A percentile compares a stretch with the other conserved stretches of the same genome.
These are phyloP conservation scores for Lamprotornis superbus DNA, from an alignment of 2,113 vertebrate species.

Conservation along the genomic window DNA sequence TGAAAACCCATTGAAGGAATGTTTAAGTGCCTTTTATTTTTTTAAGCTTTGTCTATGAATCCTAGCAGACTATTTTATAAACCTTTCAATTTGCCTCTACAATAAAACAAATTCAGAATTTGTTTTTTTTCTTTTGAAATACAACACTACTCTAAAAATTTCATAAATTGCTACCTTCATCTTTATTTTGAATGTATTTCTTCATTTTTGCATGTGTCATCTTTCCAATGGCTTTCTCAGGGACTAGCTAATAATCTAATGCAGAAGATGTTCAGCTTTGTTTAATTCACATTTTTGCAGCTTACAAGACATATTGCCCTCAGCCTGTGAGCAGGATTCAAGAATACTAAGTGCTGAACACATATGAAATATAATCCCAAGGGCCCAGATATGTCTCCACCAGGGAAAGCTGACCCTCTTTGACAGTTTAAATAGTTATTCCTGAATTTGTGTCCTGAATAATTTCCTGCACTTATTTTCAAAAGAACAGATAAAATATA, in stretches of 20 bases:
- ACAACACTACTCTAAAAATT: not conserved
- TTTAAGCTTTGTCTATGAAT: not conserved
- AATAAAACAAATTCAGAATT: not conserved
- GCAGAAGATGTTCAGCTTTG: not conserved
- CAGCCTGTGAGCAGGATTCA: not conserved
- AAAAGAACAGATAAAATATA: not conserved
- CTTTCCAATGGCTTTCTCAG: not conserved
- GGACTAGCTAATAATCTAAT: not conserved
- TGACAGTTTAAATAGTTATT: not conserved
- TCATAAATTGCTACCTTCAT: not conserved
- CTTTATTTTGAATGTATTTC: not conserved
- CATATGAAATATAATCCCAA: not conserved
- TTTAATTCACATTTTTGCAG: not conserved
- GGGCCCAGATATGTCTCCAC: not conserved
- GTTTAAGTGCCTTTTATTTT: not conserved
- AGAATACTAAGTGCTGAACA: not conserved
- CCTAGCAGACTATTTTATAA: not conserved
- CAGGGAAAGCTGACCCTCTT: not conserved
- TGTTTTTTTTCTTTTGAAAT: not conserved
- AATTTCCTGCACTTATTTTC: slow-evolving; percentile 4
- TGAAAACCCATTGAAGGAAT: not conserved
- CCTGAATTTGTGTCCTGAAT: not conserved
- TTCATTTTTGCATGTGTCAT: not conserved
- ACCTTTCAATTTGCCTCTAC: not conserved
- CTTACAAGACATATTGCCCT: not conserved